Evolutionary conservation across 2,113 vertebrate genomes (phyloP), one percentile per base, ranked within the genome.

Genomic region (Caranx melampygus): DNA sequence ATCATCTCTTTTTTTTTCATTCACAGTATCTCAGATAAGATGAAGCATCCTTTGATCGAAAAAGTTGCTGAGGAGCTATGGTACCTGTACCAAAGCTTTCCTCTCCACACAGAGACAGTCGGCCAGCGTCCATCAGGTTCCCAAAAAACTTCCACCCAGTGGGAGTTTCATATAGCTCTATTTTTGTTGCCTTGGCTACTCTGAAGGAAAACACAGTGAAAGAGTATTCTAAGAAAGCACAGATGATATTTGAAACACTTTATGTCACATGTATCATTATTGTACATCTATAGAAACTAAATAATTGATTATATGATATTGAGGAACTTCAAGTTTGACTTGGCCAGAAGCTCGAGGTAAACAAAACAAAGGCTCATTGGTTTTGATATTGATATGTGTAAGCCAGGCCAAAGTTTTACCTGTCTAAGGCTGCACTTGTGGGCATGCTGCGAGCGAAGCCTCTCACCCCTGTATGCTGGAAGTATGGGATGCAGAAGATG

Each of bases 131-230:
- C 98, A 99, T 99, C 85, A 99, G 82, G 91, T 96, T 99, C 52
- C 97, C 97, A 87, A 99, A 99, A 93, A 96, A 99, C 92, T 96
- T 98, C 98, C 97, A 99, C 72, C 98, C 98, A 0, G 97, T 96
- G 40, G 98, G 97, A 63, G 98, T 98, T 92, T 99, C 98, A 14
- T 98, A 98, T 82, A 99, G 93, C 89, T 98, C 94, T 45, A 99
- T 99, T 95, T 99, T 98, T 74, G 96, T 96, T 82, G 96, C 97
- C 26, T 95, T 97, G 79, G 98, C 98, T 88, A 99, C 97, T 93
- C 98, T 99, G 91, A 45, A 75, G 59, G 44, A 73, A 80, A 80
- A 88, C 35, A 76, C 54, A 73, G 37, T 7, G 20, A 74, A 82
- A 57, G 20, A n/a, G 13, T 66, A 20, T 64, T 72, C 52, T 52